These are phyloP conservation scores for Syngnathoides biaculeatus DNA, from an alignment of 2,113 vertebrate species.

Conservation along the genomic window DNA sequence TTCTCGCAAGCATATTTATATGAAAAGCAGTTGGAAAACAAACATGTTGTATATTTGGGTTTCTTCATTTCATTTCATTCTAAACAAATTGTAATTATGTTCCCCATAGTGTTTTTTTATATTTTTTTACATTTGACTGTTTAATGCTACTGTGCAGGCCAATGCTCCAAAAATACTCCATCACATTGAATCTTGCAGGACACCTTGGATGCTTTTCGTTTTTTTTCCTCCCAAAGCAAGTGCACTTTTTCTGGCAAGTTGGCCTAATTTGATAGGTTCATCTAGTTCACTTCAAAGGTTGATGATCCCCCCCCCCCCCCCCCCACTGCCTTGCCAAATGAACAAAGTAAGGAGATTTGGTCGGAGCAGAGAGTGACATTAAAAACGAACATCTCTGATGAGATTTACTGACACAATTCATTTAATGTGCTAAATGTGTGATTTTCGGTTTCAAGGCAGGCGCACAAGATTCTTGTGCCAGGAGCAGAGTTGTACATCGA, in stretches of 20 bases:
- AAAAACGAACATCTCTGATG: background rate
- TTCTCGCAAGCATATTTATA: background rate
- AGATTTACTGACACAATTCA: background rate
- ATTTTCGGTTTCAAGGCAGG: background rate
- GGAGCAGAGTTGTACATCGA: background rate
- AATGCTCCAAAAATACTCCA: background rate
- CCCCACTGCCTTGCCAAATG: background rate
- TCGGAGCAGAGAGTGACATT: background rate
- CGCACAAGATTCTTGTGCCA: background rate
- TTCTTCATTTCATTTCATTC: background rate
- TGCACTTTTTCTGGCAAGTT: conserved; percentile 4
- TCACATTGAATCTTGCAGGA: background rate
- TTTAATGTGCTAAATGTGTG: background rate
- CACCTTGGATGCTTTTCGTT: background rate
- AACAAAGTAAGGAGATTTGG: background rate
- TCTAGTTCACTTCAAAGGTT: background rate
- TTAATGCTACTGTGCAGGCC: background rate
- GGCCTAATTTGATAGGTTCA: conserved; percentile 6
- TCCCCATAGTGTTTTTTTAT: background rate
- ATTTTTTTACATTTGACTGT: background rate
- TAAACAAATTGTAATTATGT: background rate
- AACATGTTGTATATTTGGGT: background rate
- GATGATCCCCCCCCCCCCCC: no score
- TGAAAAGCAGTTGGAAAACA: background rate
- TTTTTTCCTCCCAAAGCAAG: background rate